These are phyloP conservation scores for Eriosoma lanigerum DNA, from an alignment of 1,140 invertebrate genomes.

Conservation along the genomic window DNA sequence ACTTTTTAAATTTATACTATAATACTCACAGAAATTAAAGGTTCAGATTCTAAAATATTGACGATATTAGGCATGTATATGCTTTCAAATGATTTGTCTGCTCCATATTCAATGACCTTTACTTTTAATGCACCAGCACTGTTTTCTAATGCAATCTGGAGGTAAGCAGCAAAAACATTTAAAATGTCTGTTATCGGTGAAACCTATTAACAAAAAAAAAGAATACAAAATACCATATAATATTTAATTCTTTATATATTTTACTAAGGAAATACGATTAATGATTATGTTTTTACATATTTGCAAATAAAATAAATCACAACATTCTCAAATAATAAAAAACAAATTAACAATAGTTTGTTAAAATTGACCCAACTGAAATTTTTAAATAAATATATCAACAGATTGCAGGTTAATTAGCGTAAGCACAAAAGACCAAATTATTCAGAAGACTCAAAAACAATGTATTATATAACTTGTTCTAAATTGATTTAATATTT, in stretches of 20 bases:
- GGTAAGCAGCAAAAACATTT: slow-evolving; percentile 66
- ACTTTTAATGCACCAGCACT: slow-evolving; percentile 69
- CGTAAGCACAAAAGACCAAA: too few species aligned
- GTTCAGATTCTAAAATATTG: slow-evolving; percentile 68
- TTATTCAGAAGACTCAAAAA: too few species aligned
- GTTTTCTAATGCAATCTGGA: slow-evolving; percentile 81
- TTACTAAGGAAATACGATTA: too few species aligned
- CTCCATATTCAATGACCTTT: slow-evolving; percentile 75
- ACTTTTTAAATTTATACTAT: not conserved
- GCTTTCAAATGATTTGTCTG: slow-evolving; percentile 66
- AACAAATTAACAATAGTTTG: too few species aligned
- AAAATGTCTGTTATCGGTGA: slow-evolving; percentile 45
- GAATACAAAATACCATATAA: not conserved
- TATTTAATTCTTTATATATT: too few species aligned
- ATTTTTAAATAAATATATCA: too few species aligned
- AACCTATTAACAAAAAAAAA: not conserved
- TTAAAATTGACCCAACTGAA: too few species aligned
- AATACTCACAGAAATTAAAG: slow-evolving; percentile 63
- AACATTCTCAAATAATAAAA: too few species aligned
- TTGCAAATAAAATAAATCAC: too few species aligned
- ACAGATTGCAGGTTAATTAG: not conserved
- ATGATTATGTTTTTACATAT: too few species aligned
- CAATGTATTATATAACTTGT: too few species aligned
- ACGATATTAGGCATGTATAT: slow-evolving; percentile 64
- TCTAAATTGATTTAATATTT: too few species aligned